Conservation (phyloP, 1,140 invertebrate species). For the Theocolax elegans region DNA sequence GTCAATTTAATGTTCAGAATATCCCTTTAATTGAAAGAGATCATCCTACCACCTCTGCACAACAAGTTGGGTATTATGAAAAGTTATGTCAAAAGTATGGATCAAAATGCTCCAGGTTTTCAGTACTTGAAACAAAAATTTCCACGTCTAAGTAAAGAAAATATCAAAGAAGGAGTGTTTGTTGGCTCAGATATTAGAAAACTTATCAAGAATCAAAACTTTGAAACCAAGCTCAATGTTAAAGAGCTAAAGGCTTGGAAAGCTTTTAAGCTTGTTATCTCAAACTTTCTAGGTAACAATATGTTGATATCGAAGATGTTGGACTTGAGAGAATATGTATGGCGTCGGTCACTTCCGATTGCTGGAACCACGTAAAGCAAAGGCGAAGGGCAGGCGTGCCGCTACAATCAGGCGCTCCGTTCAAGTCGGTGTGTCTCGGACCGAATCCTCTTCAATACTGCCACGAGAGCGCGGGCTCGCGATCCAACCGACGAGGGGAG, state of each 20-base stretch:
- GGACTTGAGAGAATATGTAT: too few relatives aligned
- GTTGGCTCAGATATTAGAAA: constrained; percentile 33
- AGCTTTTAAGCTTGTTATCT: constrained; percentile 19
- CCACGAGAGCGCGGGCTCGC: too few relatives aligned
- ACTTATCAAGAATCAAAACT: neutral
- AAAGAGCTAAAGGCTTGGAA: neutral
- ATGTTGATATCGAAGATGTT: too few relatives aligned
- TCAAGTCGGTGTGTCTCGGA: too few relatives aligned
- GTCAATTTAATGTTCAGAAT: constrained; percentile 49
- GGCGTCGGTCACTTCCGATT: too few relatives aligned
- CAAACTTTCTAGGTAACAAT: constrained; percentile 47
- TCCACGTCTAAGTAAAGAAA: constrained; percentile 51
- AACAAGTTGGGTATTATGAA: constrained; percentile 60
- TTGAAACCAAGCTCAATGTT: neutral
- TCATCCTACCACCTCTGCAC: constrained; percentile 58
- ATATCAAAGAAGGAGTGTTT: constrained; percentile 52
- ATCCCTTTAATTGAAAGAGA: constrained; percentile 50
- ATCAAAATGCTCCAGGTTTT: constrained; percentile 54
- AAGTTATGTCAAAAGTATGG: constrained; percentile 53
- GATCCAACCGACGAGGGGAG: too few relatives aligned
- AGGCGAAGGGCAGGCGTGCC: too few relatives aligned
- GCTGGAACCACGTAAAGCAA: too few relatives aligned
- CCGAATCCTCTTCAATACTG: too few relatives aligned
- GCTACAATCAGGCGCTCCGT: too few relatives aligned
- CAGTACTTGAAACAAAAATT: constrained; percentile 52